Evolutionary conservation across 1,140 invertebrate species (phyloP), one percentile per base, ranked within the genome.

Genomic region (Belonocnema kinseyi): DNA sequence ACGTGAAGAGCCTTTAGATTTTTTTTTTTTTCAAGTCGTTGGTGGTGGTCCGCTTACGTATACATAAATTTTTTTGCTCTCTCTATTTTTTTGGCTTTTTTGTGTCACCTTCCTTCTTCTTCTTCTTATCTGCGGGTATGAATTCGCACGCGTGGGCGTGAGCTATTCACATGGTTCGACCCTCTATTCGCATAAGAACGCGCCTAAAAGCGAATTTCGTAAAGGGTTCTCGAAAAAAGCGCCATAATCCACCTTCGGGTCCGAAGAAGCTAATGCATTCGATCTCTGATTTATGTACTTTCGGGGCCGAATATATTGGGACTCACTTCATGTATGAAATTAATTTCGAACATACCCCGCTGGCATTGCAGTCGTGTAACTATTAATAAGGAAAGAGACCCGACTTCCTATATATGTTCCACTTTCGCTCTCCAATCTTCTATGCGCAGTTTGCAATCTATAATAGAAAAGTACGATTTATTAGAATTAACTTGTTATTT

Each of bases 221-320:
- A 21, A 14, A 46, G 13, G 16, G 74, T 72, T 50, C 40, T 73
- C 72, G 71, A 46, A 71, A 85, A 85, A 81, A 73, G 81, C 82
- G 78, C 82, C 75, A 85, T 85, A 85, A 83, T 85, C 83, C 80
- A 78, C 72, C 78, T 77, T 82, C 77, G 78, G 79, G 78, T 85
- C 74, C 75, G 72, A 83, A 82, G 85, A 86, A 86, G 82, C 84
- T 87, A 87, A 88, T 85, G 85, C 87, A 87, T 87, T 88, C 87
- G 86, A 89, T 89, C 82, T 74, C 77, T 88, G 86, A 88, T 88
- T 88, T 89, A 88, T 88, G 82, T 79, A 87, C 85, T 87, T 83
- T 83, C 77, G 77, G 54, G 72, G 74, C 78, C 80, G 81, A 83
- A 85, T 86, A 83, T 85, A 87, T 88, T 81, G 80, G 81, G 78